Base-by-base conservation (phyloP, 23 tunicate genomes). In the Ascidia mentula region DNA sequence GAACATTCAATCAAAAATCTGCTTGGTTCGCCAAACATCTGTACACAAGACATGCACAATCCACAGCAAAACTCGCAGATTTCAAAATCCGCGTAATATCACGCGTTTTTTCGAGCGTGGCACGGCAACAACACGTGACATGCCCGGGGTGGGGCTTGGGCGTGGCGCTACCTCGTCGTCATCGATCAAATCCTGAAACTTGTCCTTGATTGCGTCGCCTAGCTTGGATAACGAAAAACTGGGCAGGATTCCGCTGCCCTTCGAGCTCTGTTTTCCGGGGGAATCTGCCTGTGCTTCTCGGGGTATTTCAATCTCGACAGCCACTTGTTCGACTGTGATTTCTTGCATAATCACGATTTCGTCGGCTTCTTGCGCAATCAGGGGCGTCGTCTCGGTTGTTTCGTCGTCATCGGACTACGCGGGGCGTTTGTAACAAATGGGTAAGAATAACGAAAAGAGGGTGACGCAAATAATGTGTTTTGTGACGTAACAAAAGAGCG, bases 141-240 rank as follows among this genome's bases (percentile, higher is more conserved):
- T n/a, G n/a, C n/a, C n/a, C n/a, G n/a, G 65, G 65, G 65, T 1
- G 13, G 65, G 65, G 65, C 65, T 20, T 53, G 65, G 65, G 65
- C 65, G 65, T 53, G 65, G 7, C 65, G 65, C 65, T 53, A 53
- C 65, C 65, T 53, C 65, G 13, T 53, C 65, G 65, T 53, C 65
- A 1, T 53, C 65, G 24, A 53, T 53, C 22, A 53, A 53, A 26
- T 53, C 65, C 22, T 53, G 28, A 3, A 53, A 9, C 24, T 53
- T 53, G 65, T 53, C 65, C 13, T 53, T 53, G 1, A 53, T 53
- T 26, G 65, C 65, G 13, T 53, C 65, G 65, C 65, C 65, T 3
- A 53, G 22, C 24, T 53, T 53, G 13, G 65, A 6, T 28, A 53
- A 53, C 65, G 65, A 53, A 28, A 53, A 53, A 5, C 28, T 5